A percentile compares a stretch with the other conserved stretches of the same genome.
Conservation (phyloP, 2,113 vertebrate species). For the Ursus arctos region DNA sequence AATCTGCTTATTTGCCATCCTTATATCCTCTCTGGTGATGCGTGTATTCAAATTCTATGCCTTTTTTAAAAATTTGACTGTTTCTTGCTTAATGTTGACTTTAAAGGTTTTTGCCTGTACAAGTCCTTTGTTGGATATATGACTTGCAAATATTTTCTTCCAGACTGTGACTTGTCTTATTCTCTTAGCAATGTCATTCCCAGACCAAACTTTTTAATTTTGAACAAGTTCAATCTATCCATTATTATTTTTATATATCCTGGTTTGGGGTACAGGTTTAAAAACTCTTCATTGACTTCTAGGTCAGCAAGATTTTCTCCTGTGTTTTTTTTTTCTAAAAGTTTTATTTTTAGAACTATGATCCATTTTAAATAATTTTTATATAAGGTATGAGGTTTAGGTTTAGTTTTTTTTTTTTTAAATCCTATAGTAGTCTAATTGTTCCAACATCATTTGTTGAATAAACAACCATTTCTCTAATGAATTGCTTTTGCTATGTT, state of each 20-base stretch:
- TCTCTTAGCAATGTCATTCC: not conserved
- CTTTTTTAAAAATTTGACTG: not conserved
- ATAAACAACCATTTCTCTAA: not conserved
- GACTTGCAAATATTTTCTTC: not conserved
- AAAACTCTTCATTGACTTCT: not conserved
- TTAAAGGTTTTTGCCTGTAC: not conserved
- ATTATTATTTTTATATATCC: not conserved
- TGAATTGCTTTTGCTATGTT: not conserved
- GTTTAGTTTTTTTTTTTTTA: not conserved
- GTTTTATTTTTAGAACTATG: not conserved
- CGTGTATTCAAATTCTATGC: not conserved
- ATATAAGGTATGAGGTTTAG: not conserved
- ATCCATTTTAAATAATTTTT: not conserved
- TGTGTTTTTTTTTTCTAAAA: not conserved
- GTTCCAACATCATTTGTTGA: not conserved
- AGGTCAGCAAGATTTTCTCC: not conserved
- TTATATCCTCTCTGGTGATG: not conserved
- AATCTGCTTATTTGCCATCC: not conserved
- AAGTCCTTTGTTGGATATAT: not conserved
- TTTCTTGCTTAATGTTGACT: not conserved
- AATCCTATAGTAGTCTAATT: not conserved
- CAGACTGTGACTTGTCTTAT: not conserved
- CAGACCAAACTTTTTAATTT: not conserved
- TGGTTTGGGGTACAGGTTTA: not conserved
- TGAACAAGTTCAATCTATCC: not conserved